Conservation (phyloP, 1,140 invertebrate genomes). For the Melitaea cinxia region DNA sequence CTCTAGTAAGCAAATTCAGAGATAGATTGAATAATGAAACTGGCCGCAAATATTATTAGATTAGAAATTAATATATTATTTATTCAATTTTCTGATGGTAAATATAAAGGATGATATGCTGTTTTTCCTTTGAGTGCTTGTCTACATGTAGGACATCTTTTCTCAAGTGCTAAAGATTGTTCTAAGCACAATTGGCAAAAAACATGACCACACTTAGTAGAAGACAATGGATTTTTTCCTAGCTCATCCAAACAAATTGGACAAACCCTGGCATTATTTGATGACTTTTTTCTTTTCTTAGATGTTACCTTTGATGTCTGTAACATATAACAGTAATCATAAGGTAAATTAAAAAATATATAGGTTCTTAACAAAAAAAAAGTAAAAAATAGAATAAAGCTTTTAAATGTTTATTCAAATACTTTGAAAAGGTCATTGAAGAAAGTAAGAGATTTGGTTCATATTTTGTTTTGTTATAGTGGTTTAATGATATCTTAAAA, state of each 20-base stretch:
- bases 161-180: slow-evolving; percentile 44
- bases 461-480: too few relatives aligned
- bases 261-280: slow-evolving; percentile 47
- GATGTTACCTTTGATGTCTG: background rate
- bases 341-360: too few relatives aligned
- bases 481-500: too few relatives aligned
- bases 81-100: background rate
- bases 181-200: slow-evolving; percentile 58
- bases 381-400: too few relatives aligned
- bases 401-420: too few relatives aligned
- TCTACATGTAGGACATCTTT: slow-evolving; percentile 61
- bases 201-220: slow-evolving; percentile 72
- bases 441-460: too few relatives aligned
- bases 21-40: too few relatives aligned
- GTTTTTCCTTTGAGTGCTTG: slow-evolving; percentile 44
- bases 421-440: too few relatives aligned
- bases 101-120: slow-evolving; percentile 61
- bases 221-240: slow-evolving; percentile 54
- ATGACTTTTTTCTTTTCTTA: slow-evolving; percentile 1
- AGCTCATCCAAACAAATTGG: slow-evolving; percentile 65
- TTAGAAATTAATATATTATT: too few relatives aligned
- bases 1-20: too few relatives aligned
- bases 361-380: too few relatives aligned
- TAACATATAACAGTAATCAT: background rate
- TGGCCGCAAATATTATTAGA: too few relatives aligned